Base-by-base conservation (phyloP, 2,797 vertebrate species). In the Zalophus californianus region DNA sequence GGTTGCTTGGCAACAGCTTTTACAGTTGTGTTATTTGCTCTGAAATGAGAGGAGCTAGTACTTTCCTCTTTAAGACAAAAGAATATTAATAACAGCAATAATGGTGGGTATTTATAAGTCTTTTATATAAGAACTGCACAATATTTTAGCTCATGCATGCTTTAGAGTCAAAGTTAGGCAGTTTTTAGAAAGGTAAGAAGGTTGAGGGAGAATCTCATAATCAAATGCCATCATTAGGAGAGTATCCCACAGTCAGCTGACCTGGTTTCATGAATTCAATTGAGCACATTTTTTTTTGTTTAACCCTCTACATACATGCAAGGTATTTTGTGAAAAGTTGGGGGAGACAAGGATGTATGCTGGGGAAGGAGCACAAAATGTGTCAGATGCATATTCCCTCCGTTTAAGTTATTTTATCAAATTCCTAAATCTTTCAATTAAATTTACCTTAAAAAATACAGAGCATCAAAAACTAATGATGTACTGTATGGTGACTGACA, bases 1-100 rank as follows among this genome's bases (percentile, higher is more conserved):
- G 91, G 98, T 99, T 99, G 99, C 98, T 94, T 99, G 98, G 99
- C 98, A 99, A 99, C 99, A 95, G 98, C 95, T 98, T 98, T 98
- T 98, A 98, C 98, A 98, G 98, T 98, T 98, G 97, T 98, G 97
- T 96, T 98, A 98, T 98, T 98, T 99, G 98, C 97, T 99, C 94
- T 97, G 98, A 98, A 96, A 98, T 98, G 94, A 98, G 88, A 98
- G 94, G 98, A 98, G 97, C 97, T 98, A 97, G 94, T 98, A 97
- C 97, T 98, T 98, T 96, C 97, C 72, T 97, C 97, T 97, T 98
- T 98, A 98, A 99, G 98, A 98, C 97, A 98, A 98, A 98, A 98
- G 96, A 97, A 95, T 97, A 97, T 97, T 98, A 98, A 97, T 98
- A 95, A 98, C 62, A 92, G 83, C 90, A 93, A 73, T 77, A 77